Percentiles rank a stretch among this genome's conserved stretches.
Evolutionary conservation across 2,888 invertebrate species (phyloP).

Genomic region (Acronicta psi): DNA sequence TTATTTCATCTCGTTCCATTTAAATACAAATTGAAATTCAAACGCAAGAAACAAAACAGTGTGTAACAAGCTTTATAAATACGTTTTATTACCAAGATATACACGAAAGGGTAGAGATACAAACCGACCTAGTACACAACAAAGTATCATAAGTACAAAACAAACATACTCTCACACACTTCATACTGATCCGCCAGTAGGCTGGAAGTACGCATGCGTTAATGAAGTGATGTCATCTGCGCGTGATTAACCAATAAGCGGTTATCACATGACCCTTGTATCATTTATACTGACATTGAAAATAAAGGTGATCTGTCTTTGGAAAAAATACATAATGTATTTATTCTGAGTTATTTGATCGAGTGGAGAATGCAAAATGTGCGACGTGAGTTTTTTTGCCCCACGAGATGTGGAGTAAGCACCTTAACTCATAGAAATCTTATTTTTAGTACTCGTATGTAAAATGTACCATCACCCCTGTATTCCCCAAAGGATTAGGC

Average conservation of each 20-base stretch:
- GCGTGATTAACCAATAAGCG: slow-evolving; percentile 62
- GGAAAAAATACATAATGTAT: slow-evolving; percentile 27
- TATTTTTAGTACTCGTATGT: no score
- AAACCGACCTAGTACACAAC: slow-evolving; percentile 25
- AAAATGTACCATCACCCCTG: no score
- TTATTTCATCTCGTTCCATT: no score
- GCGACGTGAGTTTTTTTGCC: background rate
- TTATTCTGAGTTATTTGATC: background rate
- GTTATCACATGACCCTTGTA: slow-evolving; percentile 62
- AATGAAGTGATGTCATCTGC: slow-evolving; percentile 65
- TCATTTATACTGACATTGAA: slow-evolving; percentile 32
- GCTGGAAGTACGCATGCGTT: slow-evolving; percentile 10
- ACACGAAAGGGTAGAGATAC: background rate
- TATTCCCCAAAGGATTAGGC: no score
- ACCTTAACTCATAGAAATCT: no score
- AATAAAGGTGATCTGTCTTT: slow-evolving; percentile 53
- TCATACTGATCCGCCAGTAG: slow-evolving; percentile 9
- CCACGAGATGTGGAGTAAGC: no score
- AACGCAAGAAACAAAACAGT: no score
- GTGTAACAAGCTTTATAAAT: no score
- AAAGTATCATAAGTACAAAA: slow-evolving; percentile 12
- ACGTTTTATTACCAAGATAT: no score
- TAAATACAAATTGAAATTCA: no score
- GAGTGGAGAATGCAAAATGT: slow-evolving; percentile 3
- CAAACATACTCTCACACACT: slow-evolving; percentile 1